phyloP scores from a whole-genome alignment of 2,888 invertebrate species.

The Lepidochitona cinerea region DNA sequence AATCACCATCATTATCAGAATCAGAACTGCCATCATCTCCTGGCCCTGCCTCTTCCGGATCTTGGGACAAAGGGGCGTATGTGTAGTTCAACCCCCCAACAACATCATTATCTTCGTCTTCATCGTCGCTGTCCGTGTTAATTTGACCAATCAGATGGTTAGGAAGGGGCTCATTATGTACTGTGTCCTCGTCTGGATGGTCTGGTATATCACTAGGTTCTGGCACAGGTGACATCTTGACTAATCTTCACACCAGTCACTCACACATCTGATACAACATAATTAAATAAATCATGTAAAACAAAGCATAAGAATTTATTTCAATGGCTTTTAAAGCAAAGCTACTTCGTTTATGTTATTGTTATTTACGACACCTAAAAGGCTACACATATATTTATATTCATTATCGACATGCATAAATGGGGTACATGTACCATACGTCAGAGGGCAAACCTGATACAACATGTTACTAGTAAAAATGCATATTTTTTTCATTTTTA shows the following conservation, averaged over 20 bases:
- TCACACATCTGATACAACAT: not conserved
- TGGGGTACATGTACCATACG: too few species aligned
- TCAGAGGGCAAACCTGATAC: too few species aligned
- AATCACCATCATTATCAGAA: too few species aligned
- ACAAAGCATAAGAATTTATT: too few species aligned
- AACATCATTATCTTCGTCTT: conserved; percentile 26
- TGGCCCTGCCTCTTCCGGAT: conserved; percentile 20
- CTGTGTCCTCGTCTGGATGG: not conserved
- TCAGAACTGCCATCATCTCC: conserved; percentile 17
- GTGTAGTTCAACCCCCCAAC: conserved; percentile 19
- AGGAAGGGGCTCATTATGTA: not conserved
- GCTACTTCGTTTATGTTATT: too few species aligned
- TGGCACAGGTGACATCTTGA: not conserved
- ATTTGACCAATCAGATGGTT: conserved; percentile 31
- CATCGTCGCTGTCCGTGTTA: conserved; percentile 39
- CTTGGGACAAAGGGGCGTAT: conserved; percentile 41
- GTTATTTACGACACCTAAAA: too few species aligned
- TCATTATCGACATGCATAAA: too few species aligned
- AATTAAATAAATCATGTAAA: too few species aligned
- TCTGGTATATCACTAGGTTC: not conserved
- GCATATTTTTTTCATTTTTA: too few species aligned
- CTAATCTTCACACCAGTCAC: not conserved
- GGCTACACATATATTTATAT: too few species aligned
- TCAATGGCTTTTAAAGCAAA: too few species aligned
- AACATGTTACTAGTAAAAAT: too few species aligned